A percentile compares a stretch with the other conserved stretches of the same genome.
Evolutionary conservation across 1,140 invertebrate genomes (phyloP).

Genomic region (Drosophila cardini): DNA sequence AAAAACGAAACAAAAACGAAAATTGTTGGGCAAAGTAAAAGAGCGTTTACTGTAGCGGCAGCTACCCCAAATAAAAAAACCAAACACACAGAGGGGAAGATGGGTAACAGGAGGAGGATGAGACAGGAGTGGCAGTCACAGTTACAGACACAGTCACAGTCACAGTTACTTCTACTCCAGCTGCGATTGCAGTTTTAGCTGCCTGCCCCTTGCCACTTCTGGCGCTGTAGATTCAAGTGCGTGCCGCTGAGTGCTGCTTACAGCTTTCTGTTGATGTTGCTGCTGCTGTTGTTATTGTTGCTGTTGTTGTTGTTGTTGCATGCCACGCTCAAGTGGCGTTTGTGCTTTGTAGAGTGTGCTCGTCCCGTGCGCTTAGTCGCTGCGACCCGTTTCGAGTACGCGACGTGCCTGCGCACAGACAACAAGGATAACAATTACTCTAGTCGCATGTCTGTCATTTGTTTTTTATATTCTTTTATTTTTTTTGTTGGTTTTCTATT

Average conservation of each 20-base stretch:
- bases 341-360: slow-evolving; percentile 59
- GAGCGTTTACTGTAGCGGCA: slow-evolving; percentile 25
- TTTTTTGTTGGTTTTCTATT: not conserved
- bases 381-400: slow-evolving; percentile 42
- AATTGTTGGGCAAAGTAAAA: slow-evolving; percentile 19
- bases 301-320: slow-evolving; percentile 41
- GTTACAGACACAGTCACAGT: slow-evolving; percentile 5
- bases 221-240: slow-evolving; percentile 59
- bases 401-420: slow-evolving; percentile 76
- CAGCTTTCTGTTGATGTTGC: slow-evolving; percentile 53
- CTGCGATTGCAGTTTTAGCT: slow-evolving; percentile 78
- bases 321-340: slow-evolving; percentile 68
- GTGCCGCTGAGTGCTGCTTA: slow-evolving; percentile 81
- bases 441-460: slow-evolving; percentile 65
- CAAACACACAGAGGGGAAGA: not conserved
- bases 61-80: slow-evolving; percentile 1
- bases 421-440: slow-evolving; percentile 80
- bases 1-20: slow-evolving; percentile 9
- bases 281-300: slow-evolving; percentile 33
- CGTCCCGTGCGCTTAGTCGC: slow-evolving; percentile 17
- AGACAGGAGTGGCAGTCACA: no score
- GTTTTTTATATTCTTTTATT: slow-evolving; percentile 17
- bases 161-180: slow-evolving; percentile 26
- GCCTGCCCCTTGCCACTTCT: slow-evolving; percentile 37
- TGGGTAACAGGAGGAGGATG: not conserved